A percentile compares a stretch with the other conserved stretches of the same genome.
These are phyloP conservation scores for Anas georgica DNA, from an alignment of 2,797 vertebrate genomes.

Conservation along the genomic window DNA sequence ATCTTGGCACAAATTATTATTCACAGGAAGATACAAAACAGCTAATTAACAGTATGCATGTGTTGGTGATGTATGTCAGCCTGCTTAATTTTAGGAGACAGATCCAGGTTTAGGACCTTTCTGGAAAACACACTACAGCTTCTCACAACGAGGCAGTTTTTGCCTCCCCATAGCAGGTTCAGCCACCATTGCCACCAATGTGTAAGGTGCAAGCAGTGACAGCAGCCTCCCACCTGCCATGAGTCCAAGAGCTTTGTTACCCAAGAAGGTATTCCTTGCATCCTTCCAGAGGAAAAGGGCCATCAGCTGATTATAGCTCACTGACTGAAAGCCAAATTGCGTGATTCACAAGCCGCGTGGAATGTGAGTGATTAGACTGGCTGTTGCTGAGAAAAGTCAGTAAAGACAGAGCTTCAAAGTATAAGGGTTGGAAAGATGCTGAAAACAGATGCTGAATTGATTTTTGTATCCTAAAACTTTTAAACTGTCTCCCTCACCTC, in stretches of 20 bases:
- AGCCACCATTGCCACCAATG: neutral
- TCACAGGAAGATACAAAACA: neutral
- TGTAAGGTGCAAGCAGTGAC: fast-evolving
- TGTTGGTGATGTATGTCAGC: neutral
- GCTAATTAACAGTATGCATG: neutral
- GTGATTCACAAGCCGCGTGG: neutral
- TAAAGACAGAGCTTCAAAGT: neutral
- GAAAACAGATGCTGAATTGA: neutral
- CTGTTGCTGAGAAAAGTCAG: neutral
- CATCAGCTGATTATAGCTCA: neutral
- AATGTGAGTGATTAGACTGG: neutral
- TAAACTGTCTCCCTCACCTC: neutral
- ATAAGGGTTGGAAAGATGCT: neutral
- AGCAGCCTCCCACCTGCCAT: neutral
- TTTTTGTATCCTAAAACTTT: neutral
- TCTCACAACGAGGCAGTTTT: neutral
- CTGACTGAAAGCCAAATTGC: neutral
- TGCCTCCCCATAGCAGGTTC: neutral
- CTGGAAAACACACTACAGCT: neutral
- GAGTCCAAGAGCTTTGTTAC: neutral
- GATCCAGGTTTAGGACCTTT: neutral
- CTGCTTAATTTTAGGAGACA: neutral
- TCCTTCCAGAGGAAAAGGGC: neutral
- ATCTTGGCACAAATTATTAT: neutral
- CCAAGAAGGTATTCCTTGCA: neutral